Base-by-base conservation (phyloP, 2,888 invertebrate genomes). In the Ormyrus labotus region DNA sequence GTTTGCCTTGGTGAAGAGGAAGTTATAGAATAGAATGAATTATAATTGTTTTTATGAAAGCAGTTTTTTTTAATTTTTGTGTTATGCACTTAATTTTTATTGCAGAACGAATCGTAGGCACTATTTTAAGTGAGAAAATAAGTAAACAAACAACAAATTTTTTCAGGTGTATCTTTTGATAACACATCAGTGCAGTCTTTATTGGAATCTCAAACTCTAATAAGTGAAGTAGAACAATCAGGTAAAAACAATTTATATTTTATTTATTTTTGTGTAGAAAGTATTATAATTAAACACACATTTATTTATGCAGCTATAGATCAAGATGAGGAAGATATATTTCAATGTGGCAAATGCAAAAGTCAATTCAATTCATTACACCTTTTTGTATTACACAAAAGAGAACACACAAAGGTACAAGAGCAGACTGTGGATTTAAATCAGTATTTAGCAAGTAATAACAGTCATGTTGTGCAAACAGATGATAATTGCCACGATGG, bases 331-430 rank as follows among this genome's bases (percentile, higher is more conserved):
- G 94, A 94, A 85, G 95, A 95, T 90, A 91, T 94, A 78, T 95
- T 95, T 89, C 94, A 94, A 83, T 95, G 95, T 90, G 95, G 95
- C 50, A 91, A 92, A 87, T 95, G 95, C 88, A 94, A 94, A 89
- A 92, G 92, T 81, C 93, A 94, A 85, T 95, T 94, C 86, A 93
- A 92, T 64, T 93, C 93, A 0, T 89, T 95, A 82, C 88, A 92
- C 77, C 85, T 92, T 78, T 95, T 95, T 88, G 88, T 94, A 76
- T 89, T 91, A 67, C 95, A 95, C 88, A 95, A 95, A 89, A 91
- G 91, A 76, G 90, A 91, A 55, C 91, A 91, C 72, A 84, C 85
- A 57, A 90, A 89, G 80, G 83, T 88, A 60, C 87, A 87, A 82
- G 89, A 90, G 51, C 86, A 89, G 82, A 86, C 87, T 0, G 87